A percentile compares a stretch with the other conserved stretches of the same genome.
phyloP scores from a whole-genome alignment of 2,113 vertebrate genomes.

The Bubalus kerabau region DNA sequence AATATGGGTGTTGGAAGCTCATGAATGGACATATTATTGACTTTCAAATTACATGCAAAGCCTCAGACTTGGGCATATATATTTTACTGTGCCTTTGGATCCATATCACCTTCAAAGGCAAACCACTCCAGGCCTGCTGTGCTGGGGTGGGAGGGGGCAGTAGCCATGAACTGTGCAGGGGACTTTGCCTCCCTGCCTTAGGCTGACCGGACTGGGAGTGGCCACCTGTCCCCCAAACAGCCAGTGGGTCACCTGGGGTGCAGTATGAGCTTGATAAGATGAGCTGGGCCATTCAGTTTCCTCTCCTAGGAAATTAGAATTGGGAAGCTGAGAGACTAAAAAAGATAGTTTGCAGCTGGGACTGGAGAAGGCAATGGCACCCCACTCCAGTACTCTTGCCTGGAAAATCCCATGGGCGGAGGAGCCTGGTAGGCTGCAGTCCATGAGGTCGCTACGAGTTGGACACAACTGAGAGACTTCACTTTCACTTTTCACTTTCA shows the following conservation, averaged over 20 bases:
- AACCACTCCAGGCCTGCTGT: neutral
- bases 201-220: neutral
- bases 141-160: neutral
- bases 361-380: neutral
- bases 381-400: too few species aligned
- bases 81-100: neutral
- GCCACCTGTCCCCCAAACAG: neutral
- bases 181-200: neutral
- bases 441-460: too few species aligned
- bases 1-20: conserved; percentile 8
- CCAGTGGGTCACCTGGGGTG: neutral
- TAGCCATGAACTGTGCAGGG: neutral
- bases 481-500: too few species aligned
- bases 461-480: too few species aligned
- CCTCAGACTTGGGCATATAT: neutral
- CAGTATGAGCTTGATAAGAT: neutral
- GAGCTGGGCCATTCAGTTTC: neutral
- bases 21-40: neutral
- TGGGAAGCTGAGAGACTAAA: neutral
- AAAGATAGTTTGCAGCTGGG: neutral
- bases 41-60: neutral
- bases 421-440: too few species aligned
- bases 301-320: conserved; percentile 31
- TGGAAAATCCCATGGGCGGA: too few species aligned
- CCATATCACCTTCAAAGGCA: neutral